Evolutionary conservation across 2,797 vertebrate genomes (phyloP).

Genomic region (Meriones psammophilus): DNA sequence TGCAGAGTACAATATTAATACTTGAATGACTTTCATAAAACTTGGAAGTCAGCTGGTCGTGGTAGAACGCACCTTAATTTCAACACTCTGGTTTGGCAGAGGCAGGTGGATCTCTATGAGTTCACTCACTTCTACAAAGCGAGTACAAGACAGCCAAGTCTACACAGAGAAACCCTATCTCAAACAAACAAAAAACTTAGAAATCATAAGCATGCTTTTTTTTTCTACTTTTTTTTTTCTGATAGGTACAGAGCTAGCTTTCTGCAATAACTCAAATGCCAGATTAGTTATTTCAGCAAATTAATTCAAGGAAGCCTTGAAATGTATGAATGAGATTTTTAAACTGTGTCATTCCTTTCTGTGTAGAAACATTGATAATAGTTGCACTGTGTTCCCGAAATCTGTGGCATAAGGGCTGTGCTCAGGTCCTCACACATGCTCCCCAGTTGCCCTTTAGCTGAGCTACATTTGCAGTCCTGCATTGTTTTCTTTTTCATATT

Average conservation of each 20-base stretch:
- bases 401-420: neutral
- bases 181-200: neutral
- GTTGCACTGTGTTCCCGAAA: neutral
- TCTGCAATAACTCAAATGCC: slow-evolving; percentile 11
- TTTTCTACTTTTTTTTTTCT: neutral
- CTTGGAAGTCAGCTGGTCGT: too few relatives aligned
- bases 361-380: slow-evolving; percentile 31
- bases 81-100: too few relatives aligned
- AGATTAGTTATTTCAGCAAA: slow-evolving; percentile 33
- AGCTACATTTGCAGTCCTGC: neutral
- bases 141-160: too few relatives aligned
- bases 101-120: too few relatives aligned
- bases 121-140: too few relatives aligned
- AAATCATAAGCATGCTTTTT: neutral
- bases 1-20: neutral
- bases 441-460: neutral
- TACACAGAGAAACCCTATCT: too few relatives aligned
- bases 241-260: slow-evolving; percentile 9
- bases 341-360: neutral
- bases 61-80: too few relatives aligned
- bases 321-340: slow-evolving; percentile 34
- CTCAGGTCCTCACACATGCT: neutral
- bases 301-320: neutral
- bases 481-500: slow-evolving; percentile 31
- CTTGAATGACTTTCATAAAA: neutral